These are phyloP conservation scores for Zaprionus tsacasi DNA, from an alignment of 1,140 invertebrate species.

Conservation along the genomic window DNA sequence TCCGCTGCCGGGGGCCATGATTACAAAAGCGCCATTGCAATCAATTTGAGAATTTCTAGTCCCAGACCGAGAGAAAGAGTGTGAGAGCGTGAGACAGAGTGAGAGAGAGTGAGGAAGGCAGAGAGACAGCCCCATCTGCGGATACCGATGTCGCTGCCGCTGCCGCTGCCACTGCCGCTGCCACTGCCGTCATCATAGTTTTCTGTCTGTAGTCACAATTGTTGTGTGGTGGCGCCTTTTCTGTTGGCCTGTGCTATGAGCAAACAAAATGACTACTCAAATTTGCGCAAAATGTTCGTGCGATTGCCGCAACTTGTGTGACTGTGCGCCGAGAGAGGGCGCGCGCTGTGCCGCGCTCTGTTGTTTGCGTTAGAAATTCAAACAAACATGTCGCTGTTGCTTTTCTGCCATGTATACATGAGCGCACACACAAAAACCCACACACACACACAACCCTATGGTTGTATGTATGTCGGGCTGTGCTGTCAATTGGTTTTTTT, in stretches of 20 bases:
- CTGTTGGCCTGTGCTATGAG: conserved; percentile 82
- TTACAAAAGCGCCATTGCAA: conserved; percentile 54
- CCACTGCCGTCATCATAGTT: conserved; percentile 32
- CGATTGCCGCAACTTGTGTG: conserved; percentile 61
- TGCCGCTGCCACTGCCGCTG: background rate
- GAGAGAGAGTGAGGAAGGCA: background rate
- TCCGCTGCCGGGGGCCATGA: conserved; percentile 58
- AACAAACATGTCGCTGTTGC: conserved; percentile 54
- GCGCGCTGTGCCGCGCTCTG: background rate
- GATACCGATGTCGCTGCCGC: background rate
- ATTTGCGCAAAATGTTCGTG: conserved; percentile 80
- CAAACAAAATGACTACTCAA: conserved; percentile 84
- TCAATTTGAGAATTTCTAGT: conserved; percentile 40
- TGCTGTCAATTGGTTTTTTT: conserved; percentile 7
- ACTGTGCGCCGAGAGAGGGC: background rate
- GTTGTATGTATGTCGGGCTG: background rate
- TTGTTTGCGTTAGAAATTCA: conserved; percentile 53
- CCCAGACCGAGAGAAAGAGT: background rate
- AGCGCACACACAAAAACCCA: background rate
- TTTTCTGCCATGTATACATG: conserved; percentile 24
- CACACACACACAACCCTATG: conserved; percentile 3
- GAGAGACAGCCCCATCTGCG: background rate
- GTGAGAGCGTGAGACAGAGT: background rate
- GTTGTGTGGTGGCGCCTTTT: conserved; percentile 43
- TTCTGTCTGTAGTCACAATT: conserved; percentile 34